Conservation (phyloP, 1,140 invertebrate species). For the Portunus trituberculatus region DNA sequence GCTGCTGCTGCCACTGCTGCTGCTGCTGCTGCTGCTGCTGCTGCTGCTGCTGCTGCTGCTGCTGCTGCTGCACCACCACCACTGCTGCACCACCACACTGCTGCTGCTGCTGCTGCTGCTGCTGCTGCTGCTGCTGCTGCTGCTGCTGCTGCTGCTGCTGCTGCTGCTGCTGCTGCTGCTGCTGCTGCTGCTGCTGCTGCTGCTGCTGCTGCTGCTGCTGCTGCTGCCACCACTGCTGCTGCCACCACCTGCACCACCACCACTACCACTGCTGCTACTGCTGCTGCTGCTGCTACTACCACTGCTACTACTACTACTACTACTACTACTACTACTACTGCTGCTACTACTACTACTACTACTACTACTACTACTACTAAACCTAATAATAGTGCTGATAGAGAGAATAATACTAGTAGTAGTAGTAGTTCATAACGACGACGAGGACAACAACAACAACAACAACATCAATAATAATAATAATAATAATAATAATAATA, state of each 20-base stretch:
- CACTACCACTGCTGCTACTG: neutral
- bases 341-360: constrained; percentile 22
- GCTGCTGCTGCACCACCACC: neutral
- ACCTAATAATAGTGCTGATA: neutral
- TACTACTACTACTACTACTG: constrained; percentile 13
- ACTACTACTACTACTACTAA: neutral
- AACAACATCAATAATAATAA: too few species aligned
- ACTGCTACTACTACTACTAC: neutral
- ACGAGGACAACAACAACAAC: too few species aligned
- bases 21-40: constrained; percentile 2
- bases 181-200: constrained; percentile 17
- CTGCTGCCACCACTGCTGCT: too few species aligned
- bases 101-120: constrained; percentile 5
- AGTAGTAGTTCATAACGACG: too few species aligned
- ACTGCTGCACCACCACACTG: neutral
- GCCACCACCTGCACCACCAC: too few species aligned
- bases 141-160: neutral
- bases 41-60: constrained; percentile 18
- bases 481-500: too few species aligned
- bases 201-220: neutral
- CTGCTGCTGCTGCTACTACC: neutral
- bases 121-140: constrained; percentile 17
- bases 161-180: constrained; percentile 4
- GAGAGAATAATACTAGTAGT: too few species aligned
- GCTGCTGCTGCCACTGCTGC: neutral